Evolutionary conservation across 2,888 invertebrate genomes (phyloP).

Genomic region (Hirtodrosophila histrioides): DNA sequence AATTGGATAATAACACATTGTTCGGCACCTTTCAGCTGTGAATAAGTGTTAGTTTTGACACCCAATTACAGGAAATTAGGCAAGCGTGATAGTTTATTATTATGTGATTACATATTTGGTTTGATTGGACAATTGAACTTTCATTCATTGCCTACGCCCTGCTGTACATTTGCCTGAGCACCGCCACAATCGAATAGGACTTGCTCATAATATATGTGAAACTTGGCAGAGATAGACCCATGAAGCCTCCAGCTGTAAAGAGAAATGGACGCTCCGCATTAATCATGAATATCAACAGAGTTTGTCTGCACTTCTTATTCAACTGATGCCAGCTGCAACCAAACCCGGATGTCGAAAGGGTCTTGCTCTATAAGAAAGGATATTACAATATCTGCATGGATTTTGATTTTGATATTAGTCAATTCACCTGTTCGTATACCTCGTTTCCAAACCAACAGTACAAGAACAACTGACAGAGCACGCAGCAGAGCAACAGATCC

Average conservation of each 20-base stretch:
- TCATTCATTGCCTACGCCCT: constrained; percentile 5
- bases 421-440: constrained; percentile 54
- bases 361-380: constrained; percentile 60
- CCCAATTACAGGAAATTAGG: too few relatives aligned
- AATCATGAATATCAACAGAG: constrained; percentile 57
- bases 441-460: constrained; percentile 81
- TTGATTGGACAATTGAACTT: not conserved
- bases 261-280: constrained; percentile 57
- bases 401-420: not conserved
- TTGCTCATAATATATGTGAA: constrained; percentile 74
- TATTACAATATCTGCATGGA: too few relatives aligned
- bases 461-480: constrained; percentile 69
- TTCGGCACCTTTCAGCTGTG: not conserved
- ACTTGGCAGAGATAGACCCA: constrained; percentile 67
- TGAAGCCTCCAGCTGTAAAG: constrained; percentile 75
- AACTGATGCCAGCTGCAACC: constrained; percentile 67
- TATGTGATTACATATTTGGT: not conserved
- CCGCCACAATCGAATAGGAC: constrained; percentile 72
- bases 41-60: not conserved
- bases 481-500: constrained; percentile 69
- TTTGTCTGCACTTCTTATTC: constrained; percentile 55
- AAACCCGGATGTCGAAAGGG: constrained; percentile 63
- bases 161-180: constrained; percentile 67
- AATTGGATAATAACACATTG: constrained; percentile 1
- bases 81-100: constrained; percentile 3